Conservation (phyloP, 2,797 vertebrate genomes). For the Prionace glauca region DNA sequence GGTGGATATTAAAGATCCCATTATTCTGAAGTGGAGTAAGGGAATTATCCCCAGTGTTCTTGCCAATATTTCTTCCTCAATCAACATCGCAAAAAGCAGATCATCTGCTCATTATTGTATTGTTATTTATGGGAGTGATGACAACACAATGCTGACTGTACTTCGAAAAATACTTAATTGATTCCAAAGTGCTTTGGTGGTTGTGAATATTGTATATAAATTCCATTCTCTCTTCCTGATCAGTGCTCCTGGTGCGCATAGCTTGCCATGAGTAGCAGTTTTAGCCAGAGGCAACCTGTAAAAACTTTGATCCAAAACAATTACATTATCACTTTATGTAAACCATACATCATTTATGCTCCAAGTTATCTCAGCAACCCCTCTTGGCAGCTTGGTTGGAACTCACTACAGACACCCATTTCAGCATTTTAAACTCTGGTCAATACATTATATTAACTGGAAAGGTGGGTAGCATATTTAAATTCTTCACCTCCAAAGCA, state of each 20-base stretch:
- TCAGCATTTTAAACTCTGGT: neutral
- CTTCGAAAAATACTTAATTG: too few species aligned
- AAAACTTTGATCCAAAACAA: neutral
- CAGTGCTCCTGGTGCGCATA: neutral
- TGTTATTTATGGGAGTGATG: too few species aligned
- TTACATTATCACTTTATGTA: neutral
- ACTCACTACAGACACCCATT: neutral
- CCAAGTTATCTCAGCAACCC: neutral
- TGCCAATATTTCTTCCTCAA: too few species aligned
- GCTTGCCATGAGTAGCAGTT: neutral
- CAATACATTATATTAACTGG: neutral
- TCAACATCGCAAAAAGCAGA: too few species aligned
- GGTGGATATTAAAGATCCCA: too few species aligned
- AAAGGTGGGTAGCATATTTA: neutral
- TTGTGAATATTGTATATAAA: too few species aligned
- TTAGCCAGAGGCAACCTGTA: neutral
- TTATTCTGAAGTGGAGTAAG: too few species aligned
- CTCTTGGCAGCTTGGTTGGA: neutral
- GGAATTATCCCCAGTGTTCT: too few species aligned
- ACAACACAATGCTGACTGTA: too few species aligned
- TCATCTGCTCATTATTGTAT: too few species aligned
- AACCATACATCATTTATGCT: neutral
- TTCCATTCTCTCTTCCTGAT: too few species aligned
- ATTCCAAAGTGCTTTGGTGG: too few species aligned
- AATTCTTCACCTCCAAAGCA: neutral